phyloP scores from a whole-genome alignment of 2,797 vertebrate genomes.

The Picus viridis region DNA sequence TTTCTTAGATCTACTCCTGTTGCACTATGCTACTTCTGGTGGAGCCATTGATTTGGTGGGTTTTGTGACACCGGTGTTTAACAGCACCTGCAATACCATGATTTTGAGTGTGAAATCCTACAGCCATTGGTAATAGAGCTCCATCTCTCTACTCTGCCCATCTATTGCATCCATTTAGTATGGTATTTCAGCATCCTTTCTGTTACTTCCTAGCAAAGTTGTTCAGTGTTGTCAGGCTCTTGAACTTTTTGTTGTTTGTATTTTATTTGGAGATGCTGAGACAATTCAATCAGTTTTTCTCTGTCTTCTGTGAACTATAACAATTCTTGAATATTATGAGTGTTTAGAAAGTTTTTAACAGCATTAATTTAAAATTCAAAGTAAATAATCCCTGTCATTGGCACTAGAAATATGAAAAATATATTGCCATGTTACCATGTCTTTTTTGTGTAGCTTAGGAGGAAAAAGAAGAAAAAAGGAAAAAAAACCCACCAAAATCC shows the following conservation, averaged over 20 bases:
- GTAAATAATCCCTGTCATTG: background rate
- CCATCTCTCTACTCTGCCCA: background rate
- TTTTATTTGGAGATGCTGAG: background rate
- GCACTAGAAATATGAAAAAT: slow-evolving; percentile 15
- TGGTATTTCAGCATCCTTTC: background rate
- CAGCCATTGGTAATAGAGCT: background rate
- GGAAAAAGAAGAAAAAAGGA: background rate
- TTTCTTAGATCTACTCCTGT: background rate
- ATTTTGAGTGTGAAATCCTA: background rate
- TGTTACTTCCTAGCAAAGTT: background rate
- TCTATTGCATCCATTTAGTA: background rate
- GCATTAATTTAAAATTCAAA: slow-evolving; percentile 7
- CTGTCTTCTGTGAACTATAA: background rate
- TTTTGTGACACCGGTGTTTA: background rate
- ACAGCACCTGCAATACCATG: background rate
- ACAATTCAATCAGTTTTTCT: background rate
- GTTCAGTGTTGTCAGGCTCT: background rate
- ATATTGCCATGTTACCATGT: background rate
- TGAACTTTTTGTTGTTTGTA: background rate
- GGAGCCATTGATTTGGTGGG: background rate
- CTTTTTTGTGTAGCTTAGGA: background rate
- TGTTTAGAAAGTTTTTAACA: background rate
- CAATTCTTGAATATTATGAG: background rate
- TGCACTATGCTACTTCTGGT: background rate
- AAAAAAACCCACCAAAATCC: background rate